These are phyloP conservation scores for Ophthalmolycus amberensis DNA, from an alignment of 2,113 vertebrate species.

Conservation along the genomic window DNA sequence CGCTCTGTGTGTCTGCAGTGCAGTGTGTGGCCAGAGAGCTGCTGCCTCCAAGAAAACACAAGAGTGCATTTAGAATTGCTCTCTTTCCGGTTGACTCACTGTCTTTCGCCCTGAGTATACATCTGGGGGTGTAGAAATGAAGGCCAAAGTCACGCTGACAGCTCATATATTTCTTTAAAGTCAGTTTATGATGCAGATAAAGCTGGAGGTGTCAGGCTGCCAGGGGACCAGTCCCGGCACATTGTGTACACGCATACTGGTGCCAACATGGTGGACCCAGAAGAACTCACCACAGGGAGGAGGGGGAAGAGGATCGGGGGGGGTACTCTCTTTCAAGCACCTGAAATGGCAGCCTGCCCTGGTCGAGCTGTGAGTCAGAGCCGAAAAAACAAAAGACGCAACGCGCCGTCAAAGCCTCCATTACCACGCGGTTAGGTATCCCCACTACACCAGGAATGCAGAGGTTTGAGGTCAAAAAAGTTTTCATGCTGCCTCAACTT, in stretches of 20 bases:
- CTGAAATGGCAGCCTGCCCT: conserved; percentile 58
- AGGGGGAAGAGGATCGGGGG: conserved; percentile 5
- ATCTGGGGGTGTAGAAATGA: conserved; percentile 33
- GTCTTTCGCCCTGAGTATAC: not conserved
- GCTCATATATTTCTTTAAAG: conserved; percentile 69
- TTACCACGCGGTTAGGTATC: conserved; percentile 64
- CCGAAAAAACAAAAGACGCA: conserved; percentile 45
- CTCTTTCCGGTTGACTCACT: conserved; percentile 10
- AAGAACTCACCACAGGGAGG: conserved; percentile 44
- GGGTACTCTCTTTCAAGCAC: conserved; percentile 57
- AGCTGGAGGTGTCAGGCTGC: conserved; percentile 64
- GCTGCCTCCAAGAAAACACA: conserved; percentile 11
- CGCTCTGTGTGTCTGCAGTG: not conserved
- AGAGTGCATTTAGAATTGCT: conserved; percentile 34
- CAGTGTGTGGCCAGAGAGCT: not conserved
- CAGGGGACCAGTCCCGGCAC: conserved; percentile 66
- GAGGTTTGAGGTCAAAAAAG: conserved; percentile 69
- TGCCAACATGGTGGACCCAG: conserved; percentile 68
- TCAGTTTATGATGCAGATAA: conserved; percentile 65
- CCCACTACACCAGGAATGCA: conserved; percentile 69
- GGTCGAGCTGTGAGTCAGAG: conserved; percentile 9
- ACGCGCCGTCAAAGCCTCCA: conserved; percentile 26
- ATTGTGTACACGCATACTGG: conserved; percentile 59
- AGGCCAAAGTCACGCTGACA: conserved; percentile 39
- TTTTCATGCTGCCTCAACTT: conserved; percentile 68